These are phyloP conservation scores for Molossus molossus DNA, from an alignment of 2,797 vertebrate genomes.

Conservation along the genomic window DNA sequence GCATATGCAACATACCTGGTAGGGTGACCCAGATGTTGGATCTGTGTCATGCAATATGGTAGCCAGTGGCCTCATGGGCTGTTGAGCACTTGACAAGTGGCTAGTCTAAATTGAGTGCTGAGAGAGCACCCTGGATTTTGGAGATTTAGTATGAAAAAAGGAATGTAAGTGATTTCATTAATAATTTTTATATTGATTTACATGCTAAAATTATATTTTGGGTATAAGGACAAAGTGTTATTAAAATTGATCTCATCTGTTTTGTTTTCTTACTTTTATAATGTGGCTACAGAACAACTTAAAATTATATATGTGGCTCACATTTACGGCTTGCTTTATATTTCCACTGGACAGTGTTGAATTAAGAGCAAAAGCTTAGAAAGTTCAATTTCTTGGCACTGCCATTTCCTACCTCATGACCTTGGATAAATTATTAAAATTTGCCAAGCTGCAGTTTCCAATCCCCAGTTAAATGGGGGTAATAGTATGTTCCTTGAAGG, in stretches of 20 bases:
- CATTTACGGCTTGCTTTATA: constrained; percentile 48
- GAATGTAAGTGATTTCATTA: constrained; percentile 18
- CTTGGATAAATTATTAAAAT: constrained; percentile 42
- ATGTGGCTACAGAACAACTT: constrained; percentile 67
- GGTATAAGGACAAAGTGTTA: constrained; percentile 41
- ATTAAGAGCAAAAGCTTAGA: constrained; percentile 13
- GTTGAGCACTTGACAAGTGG: background rate
- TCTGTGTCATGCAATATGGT: background rate
- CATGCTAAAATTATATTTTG: constrained; percentile 61
- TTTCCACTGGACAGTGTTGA: constrained; percentile 48
- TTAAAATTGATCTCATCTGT: constrained; percentile 71
- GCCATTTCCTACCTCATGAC: constrained; percentile 43
- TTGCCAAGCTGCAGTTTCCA: constrained; percentile 24
- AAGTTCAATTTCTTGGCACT: constrained; percentile 47
- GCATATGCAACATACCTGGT: background rate
- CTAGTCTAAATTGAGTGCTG: background rate
- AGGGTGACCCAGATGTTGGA: background rate
- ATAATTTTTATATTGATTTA: constrained; percentile 68
- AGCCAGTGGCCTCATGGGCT: background rate
- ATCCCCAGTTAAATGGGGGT: background rate
- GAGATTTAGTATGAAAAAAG: constrained; percentile 58
- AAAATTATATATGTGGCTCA: constrained; percentile 11
- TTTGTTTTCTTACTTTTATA: constrained; percentile 59
- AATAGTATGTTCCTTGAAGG: background rate
- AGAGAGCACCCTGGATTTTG: constrained; percentile 5